phyloP scores from a whole-genome alignment of 2,113 vertebrate genomes.

The Gopherus evgoodei region DNA sequence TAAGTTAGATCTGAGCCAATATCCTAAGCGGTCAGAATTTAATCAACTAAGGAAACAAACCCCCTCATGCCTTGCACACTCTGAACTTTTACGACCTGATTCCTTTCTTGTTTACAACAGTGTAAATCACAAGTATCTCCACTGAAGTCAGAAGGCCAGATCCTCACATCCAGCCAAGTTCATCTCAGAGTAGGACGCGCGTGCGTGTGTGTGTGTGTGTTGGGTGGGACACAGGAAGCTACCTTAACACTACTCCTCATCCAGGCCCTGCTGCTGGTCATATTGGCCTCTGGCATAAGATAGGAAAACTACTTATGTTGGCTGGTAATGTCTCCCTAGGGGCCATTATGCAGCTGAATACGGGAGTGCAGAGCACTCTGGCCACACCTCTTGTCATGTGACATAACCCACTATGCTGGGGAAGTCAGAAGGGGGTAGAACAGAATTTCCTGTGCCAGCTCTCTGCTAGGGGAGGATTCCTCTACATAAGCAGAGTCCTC shows the following conservation, averaged over 20 bases:
- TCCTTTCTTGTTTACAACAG: background rate
- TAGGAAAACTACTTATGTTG: background rate
- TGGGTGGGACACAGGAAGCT: no score
- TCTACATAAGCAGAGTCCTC: background rate
- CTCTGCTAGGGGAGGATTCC: background rate
- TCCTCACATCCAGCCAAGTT: no score
- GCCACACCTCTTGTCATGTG: background rate
- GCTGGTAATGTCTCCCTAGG: background rate
- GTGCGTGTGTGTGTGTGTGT: no score
- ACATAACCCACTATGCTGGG: background rate
- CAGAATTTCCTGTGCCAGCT: background rate
- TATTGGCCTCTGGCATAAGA: background rate
- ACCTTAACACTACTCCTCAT: background rate
- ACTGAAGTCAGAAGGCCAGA: background rate
- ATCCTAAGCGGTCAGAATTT: constrained; percentile 7
- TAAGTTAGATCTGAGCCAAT: background rate
- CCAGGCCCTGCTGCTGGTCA: background rate
- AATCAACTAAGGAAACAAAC: background rate
- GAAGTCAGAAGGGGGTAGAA: background rate
- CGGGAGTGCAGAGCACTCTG: background rate
- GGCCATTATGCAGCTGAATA: background rate
- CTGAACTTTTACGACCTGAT: background rate
- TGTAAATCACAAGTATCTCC: background rate
- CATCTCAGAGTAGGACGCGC: no score
- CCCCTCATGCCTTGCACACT: background rate